A percentile compares a stretch with the other conserved stretches of the same genome.
These are phyloP conservation scores for Rhynchonema sp. DNA, from an alignment of 2,888 invertebrate genomes.

Conservation along the genomic window DNA sequence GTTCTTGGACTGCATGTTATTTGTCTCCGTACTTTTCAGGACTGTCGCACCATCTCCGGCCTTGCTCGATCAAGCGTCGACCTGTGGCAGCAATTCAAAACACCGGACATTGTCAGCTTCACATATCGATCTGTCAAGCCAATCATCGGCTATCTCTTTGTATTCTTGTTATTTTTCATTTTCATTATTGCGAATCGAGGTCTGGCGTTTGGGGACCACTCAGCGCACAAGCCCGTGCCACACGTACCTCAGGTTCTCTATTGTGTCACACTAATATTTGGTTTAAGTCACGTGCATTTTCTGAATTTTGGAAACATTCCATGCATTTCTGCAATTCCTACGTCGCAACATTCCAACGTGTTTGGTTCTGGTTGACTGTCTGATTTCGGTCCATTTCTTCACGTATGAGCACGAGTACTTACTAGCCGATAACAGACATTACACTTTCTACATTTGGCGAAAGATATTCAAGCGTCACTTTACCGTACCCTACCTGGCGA, in stretches of 20 bases:
- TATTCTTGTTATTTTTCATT: not conserved
- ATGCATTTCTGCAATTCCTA: not conserved
- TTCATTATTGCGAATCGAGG: constrained; percentile 36
- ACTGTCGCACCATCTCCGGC: too few relatives aligned
- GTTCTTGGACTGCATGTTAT: too few relatives aligned
- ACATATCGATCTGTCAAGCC: too few relatives aligned
- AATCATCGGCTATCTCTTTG: not conserved
- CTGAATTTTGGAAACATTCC: not conserved
- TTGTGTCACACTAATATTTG: constrained; percentile 37
- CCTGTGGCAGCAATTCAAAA: too few relatives aligned
- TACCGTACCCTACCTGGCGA: constrained; percentile 32
- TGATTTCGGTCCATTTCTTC: constrained; percentile 39
- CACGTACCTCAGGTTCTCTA: constrained; percentile 76
- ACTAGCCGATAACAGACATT: constrained; percentile 86
- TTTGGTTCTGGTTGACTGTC: too few relatives aligned
- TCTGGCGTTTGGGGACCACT: constrained; percentile 77
- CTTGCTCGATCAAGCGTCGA: too few relatives aligned
- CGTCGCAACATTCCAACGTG: not conserved
- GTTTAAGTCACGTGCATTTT: not conserved
- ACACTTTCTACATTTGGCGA: constrained; percentile 84
- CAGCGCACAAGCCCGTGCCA: constrained; percentile 57
- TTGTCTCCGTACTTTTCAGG: too few relatives aligned
- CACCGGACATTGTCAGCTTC: too few relatives aligned
- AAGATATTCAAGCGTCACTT: constrained; percentile 51
- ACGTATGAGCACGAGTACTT: constrained; percentile 76